These are phyloP conservation scores for Galeopsomyia nigrocyanea DNA, from an alignment of 2,888 invertebrate genomes.

Conservation along the genomic window DNA sequence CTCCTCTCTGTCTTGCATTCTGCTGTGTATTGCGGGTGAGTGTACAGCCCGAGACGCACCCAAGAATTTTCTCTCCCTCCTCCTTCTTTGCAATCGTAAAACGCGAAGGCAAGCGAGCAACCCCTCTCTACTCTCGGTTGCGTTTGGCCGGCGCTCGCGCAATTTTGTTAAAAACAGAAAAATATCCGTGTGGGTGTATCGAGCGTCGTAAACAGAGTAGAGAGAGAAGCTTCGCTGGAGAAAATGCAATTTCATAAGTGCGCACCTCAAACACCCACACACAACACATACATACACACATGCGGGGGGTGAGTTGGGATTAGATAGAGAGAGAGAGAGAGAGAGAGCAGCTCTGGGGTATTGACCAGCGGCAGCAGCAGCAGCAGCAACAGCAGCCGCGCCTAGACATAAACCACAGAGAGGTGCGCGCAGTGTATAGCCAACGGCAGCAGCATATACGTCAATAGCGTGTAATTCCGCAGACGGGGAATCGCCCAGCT, in stretches of 20 bases:
- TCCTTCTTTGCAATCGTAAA: conserved; percentile 62
- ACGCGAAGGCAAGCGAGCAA: not conserved
- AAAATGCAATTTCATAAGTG: conserved; percentile 53
- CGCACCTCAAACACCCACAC: conserved; percentile 15
- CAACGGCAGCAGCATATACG: conserved; percentile 55
- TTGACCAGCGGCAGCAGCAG: conserved; percentile 54
- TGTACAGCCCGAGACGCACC: conserved; percentile 37
- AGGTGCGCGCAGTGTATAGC: conserved; percentile 54
- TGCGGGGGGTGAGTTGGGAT: conserved; percentile 46
- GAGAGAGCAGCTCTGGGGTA: conserved; percentile 46
- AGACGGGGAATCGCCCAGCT: conserved; percentile 56
- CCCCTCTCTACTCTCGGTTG: conserved; percentile 11
- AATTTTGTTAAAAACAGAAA: not conserved
- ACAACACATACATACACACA: too few relatives aligned
- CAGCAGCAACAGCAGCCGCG: conserved; percentile 54
- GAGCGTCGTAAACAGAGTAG: not conserved
- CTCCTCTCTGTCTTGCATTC: conserved; percentile 11
- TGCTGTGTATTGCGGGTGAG: not conserved
- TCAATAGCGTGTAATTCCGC: conserved; percentile 66
- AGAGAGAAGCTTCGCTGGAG: conserved; percentile 20
- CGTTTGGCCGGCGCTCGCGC: conserved; percentile 14
- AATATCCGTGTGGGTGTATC: too few relatives aligned
- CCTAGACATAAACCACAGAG: conserved; percentile 67
- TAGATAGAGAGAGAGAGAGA: conserved; percentile 52
- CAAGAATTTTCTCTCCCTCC: conserved; percentile 67